These are phyloP conservation scores for Nothoprocta pentlandii DNA, from an alignment of 2,113 vertebrate genomes.

Conservation along the genomic window DNA sequence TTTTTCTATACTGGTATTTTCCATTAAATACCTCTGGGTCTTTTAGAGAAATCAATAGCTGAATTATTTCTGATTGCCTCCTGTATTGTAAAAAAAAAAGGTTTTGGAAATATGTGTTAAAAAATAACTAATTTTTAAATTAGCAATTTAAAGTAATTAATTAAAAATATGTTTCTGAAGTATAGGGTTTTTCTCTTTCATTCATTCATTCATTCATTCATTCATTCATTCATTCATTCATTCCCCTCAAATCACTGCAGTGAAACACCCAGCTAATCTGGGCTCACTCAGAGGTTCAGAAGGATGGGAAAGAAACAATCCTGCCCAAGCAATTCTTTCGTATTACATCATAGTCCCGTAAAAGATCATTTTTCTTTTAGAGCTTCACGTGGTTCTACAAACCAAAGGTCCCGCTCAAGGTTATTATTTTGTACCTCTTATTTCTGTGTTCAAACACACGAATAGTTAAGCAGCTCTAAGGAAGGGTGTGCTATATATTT, in stretches of 20 bases:
- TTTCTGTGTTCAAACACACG: not conserved
- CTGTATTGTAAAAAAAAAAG: not conserved
- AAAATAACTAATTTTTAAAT: not conserved
- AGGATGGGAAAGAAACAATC: not conserved
- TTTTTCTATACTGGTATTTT: not conserved
- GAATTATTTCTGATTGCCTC: not conserved
- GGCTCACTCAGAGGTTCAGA: constrained; percentile 8
- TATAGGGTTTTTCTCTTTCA: too few species aligned
- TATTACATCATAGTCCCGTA: not conserved
- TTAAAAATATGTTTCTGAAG: too few species aligned
- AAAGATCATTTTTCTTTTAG: not conserved
- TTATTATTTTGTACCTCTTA: not conserved
- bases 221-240: too few species aligned
- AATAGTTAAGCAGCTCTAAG: not conserved
- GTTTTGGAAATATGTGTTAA: constrained; percentile 42
- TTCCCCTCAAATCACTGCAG: not conserved
- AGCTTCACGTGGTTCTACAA: not conserved
- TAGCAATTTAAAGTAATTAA: too few species aligned
- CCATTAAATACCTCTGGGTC: not conserved
- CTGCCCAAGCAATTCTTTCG: not conserved
- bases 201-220: too few species aligned
- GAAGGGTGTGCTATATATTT: not conserved
- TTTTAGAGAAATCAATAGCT: not conserved
- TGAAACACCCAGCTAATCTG: constrained; percentile 38
- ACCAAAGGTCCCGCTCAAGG: not conserved